Base-by-base conservation (phyloP, 2,113 vertebrate species). In the Anarrhichthys ocellatus region DNA sequence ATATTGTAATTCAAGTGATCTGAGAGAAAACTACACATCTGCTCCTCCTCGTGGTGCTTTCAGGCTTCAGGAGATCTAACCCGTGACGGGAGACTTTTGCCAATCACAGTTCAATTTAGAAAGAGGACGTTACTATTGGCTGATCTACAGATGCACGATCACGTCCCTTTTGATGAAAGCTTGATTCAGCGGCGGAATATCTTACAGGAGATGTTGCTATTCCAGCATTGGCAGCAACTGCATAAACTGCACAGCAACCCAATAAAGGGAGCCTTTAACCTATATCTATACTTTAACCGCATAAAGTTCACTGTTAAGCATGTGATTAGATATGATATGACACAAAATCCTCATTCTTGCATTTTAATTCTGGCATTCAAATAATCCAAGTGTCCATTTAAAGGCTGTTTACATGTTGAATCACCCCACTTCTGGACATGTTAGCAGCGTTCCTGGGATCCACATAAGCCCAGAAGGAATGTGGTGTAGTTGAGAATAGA, bases 381-480 rank as follows among this genome's bases (percentile, higher is more conserved):
- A 48, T 44, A n/a, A 34, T 34, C 9, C 1, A 38, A 61, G 14
- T 44, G 24, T 9, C 36, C 5, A 24, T 73, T 59, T 67, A 13
- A 64, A 34, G 1, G 13, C 46, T 58, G 20, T 63, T 17, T 22
- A 62, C 65, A 62, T 58, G 24, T 75, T 71, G 38, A 81, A 42
- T 66, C 61, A 18, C 34, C 13, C n/a, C 27, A 42, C 50, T 80
- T 61, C 6, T 54, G 36, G 24, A 65, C 11, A 56, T 36, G 5
- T 71, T 64, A 1, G n/a, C n/a, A 36, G 29, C 24, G 59, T 73
- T 67, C 42, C 29, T 67, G 61, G 29, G 44, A 71, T 68, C 69
- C 68, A 40, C 22, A 68, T 56, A 14, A 73, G 24, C 50, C 62
- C 62, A 69, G 62, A 54, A 69, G 27, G 64, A 86, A 73, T 80